Evolutionary conservation across 2,113 vertebrate genomes (phyloP), one percentile per base, ranked within the genome.

Genomic region (Astatoreochromis straeleni): DNA sequence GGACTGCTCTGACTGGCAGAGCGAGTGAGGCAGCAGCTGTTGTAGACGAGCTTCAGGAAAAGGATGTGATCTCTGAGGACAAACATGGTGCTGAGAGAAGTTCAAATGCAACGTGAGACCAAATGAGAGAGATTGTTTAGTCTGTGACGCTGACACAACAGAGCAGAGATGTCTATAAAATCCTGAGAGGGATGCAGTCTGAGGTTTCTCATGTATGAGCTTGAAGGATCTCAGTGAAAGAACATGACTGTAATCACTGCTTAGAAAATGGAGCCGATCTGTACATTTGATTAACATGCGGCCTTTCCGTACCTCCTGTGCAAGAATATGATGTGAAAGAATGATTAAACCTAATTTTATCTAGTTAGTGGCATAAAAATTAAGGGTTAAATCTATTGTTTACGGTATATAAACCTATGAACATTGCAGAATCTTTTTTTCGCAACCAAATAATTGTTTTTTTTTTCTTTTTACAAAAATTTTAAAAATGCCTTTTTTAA

Each of bases 211-310:
- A 10, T 90, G 1, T 3, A 1, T 54, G 83, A 81, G 12, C 70
- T 86, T n/a, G 68, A 84, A 7, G 60, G 31, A 38, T 65, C 10
- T 35, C 60, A 65, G 60, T 65, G 60, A 65, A 60, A 10, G 57
- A 65, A n/a, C 17, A 38, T 38, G 31, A 65, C 58, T 58, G 1
- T 63, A 31, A 63, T 2, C 9, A 63, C 31, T 35, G 60, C 31
- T 65, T 65, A 1, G 11, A 38, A 65, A 12, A 65, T 38, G 17
- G 6, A 65, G 33, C 10, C 33, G 16, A 60, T 4, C 57, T 60
- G 16, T 19, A 63, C 0, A n/a, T 65, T 35, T 65, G 0, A 65
- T 38, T 65, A 12, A n/a, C 31, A 3, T 35, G 29, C 2, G 1
- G 60, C 29, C 4, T 65, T 35, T 65, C 10, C 1, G 4, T 35